These are phyloP conservation scores for Sesia apiformis DNA, from an alignment of 2,888 invertebrate genomes.

Conservation along the genomic window DNA sequence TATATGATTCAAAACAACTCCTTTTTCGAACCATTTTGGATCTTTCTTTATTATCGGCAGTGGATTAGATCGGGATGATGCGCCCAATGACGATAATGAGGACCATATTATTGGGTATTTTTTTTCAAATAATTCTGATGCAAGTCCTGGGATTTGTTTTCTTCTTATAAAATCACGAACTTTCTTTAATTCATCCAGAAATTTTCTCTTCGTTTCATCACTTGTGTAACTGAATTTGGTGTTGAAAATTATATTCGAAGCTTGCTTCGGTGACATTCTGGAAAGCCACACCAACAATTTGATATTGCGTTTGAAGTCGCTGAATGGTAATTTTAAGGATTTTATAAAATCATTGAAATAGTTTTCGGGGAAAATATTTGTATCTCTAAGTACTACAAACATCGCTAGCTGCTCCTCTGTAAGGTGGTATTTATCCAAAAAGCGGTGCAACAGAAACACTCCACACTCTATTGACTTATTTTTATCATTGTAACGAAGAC, in stretches of 20 bases:
- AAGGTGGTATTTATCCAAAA: conserved; percentile 16
- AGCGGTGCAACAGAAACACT: conserved; percentile 15
- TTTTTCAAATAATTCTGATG: neutral
- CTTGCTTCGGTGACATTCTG: neutral
- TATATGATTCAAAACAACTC: conserved; percentile 14
- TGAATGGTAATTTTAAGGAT: neutral
- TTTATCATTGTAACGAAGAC: conserved; percentile 8
- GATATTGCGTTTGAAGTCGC: neutral
- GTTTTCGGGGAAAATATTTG: conserved; percentile 13
- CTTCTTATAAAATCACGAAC: conserved; percentile 4
- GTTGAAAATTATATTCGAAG: neutral
- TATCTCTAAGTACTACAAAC: conserved; percentile 23
- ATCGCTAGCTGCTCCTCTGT: conserved; percentile 18
- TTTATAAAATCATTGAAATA: conserved; percentile 16
- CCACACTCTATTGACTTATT: conserved; percentile 11
- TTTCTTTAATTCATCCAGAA: conserved; percentile 4
- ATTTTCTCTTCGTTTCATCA: neutral
- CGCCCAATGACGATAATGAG: too few relatives aligned
- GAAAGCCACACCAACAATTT: neutral
- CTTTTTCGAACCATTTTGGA: conserved; percentile 23
- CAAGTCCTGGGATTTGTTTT: conserved; percentile 7
- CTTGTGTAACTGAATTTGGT: neutral
- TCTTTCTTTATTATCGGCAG: conserved; percentile 10
- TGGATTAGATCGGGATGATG: neutral
- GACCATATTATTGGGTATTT: too few relatives aligned